Evolutionary conservation across 2,797 vertebrate genomes (phyloP), one percentile per base, ranked within the genome.

Genomic region (Myotis planiceps): DNA sequence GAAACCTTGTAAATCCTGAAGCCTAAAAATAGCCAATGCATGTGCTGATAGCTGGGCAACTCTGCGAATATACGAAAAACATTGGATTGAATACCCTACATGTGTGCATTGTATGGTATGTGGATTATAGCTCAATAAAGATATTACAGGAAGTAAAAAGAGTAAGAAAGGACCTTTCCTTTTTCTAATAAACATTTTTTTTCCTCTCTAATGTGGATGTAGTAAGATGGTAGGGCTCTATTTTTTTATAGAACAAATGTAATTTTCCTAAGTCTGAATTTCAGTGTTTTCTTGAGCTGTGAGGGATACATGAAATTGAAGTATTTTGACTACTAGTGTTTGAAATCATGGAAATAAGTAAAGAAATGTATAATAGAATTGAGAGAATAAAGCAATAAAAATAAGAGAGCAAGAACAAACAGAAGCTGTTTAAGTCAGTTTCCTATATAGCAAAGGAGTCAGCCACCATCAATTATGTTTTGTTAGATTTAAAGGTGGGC

Each of bases 221-320:
- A 51, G 23, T 66, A 10, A 69, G 90, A 87, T 47, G 27, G 10
- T n/a, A 5, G 23, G 66, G 15, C 79, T 82, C 32, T 74, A 4
- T 51, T 81, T 90, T 13, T 55, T 79, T 66, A 45, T 32, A 92
- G 34, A 95, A 85, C 25, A 83, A 91, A 69, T 21, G 3, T 15
- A 71, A 75, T 42, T 55, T 93, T 92, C 65, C 74, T 87, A 72
- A 95, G 49, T 90, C 34, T 71, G 63, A 90, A 47, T 53, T 72
- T 92, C 21, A 90, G 18, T 47, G n/a, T 85, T 92, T 81, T 75
- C 60, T 81, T 89, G 16, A 71, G 34, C 42, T 66, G 8, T 58
- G 45, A 94, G 39, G 15, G 10, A 51, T 65, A 69, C 6, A 18
- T n/a, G 29, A 66, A 23, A 89, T 29, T 69, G 32, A 82, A 93